phyloP scores from a whole-genome alignment of 2,888 invertebrate genomes.

The Acronicta alni region DNA sequence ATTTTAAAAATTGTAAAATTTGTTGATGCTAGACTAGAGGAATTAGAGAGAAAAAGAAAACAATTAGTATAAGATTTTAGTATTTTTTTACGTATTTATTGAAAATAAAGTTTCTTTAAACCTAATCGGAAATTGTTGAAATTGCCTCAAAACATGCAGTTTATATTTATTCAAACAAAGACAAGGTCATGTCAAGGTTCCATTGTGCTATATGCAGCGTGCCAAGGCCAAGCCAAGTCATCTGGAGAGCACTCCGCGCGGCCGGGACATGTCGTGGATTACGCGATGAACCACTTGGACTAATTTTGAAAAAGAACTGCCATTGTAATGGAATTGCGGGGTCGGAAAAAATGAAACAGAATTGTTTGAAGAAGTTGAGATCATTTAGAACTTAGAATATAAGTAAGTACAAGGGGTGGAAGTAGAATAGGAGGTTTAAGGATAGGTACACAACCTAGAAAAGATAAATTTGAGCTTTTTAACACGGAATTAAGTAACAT shows the following conservation, averaged over 20 bases:
- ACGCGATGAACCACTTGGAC: conserved; percentile 58
- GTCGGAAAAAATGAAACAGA: background rate
- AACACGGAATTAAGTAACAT: too few relatives aligned
- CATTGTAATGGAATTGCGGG: conserved; percentile 34
- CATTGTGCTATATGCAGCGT: conserved; percentile 58
- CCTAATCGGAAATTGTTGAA: conserved; percentile 30
- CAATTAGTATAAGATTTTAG: too few relatives aligned
- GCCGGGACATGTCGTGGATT: conserved; percentile 63
- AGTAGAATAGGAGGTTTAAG: too few relatives aligned
- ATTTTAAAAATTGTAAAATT: too few relatives aligned
- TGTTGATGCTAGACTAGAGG: too few relatives aligned
- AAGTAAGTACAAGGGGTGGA: too few relatives aligned
- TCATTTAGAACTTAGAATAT: background rate
- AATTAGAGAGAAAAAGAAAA: too few relatives aligned
- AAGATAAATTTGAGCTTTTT: too few relatives aligned
- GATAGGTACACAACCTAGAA: too few relatives aligned
- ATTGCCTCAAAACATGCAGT: conserved; percentile 20
- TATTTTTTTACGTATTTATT: too few relatives aligned
- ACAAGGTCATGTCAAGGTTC: conserved; percentile 68
- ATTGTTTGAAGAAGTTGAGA: too few relatives aligned
- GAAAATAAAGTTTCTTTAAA: background rate
- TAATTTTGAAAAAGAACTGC: conserved; percentile 56
- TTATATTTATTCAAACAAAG: conserved; percentile 43
- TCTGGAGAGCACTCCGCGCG: conserved; percentile 57
- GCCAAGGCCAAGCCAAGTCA: conserved; percentile 59